Conservation (phyloP, 2,113 vertebrate species). For the Platysteira castanea region DNA sequence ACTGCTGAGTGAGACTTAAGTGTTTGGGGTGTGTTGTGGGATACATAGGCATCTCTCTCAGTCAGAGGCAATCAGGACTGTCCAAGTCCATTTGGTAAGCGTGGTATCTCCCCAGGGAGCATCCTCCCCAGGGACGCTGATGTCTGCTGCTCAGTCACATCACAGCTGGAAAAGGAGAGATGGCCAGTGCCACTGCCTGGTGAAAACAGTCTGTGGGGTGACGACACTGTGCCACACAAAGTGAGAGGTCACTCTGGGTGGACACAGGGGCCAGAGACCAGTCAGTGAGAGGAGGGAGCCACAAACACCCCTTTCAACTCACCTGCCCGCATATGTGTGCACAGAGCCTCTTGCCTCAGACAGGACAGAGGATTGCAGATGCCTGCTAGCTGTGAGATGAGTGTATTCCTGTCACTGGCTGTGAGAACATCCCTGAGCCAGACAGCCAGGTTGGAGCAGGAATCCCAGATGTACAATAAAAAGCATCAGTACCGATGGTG, state of each 20-base stretch:
- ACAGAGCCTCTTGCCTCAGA: background rate
- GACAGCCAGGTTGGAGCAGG: background rate
- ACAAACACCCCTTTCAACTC: background rate
- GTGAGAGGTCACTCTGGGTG: background rate
- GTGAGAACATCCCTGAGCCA: background rate
- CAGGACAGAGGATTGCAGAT: background rate
- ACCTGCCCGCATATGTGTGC: accelerated
- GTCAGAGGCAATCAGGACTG: background rate
- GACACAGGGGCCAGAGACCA: background rate
- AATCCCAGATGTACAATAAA: background rate
- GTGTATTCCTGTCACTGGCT: accelerated
- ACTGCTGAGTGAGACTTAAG: background rate
- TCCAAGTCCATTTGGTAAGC: background rate
- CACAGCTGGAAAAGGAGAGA: accelerated
- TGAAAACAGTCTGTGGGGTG: background rate
- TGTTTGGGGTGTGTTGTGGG: background rate
- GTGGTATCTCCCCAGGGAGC: background rate
- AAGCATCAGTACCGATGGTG: background rate
- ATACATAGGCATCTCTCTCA: background rate
- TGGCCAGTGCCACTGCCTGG: background rate
- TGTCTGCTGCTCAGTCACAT: background rate
- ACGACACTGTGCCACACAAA: background rate
- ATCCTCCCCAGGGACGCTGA: background rate
- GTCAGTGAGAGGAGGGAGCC: background rate
- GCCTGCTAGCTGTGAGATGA: background rate